A percentile compares a stretch with the other conserved stretches of the same genome.
Conservation (phyloP, 1,140 invertebrate species). For the Sycophaga agraensis region DNA sequence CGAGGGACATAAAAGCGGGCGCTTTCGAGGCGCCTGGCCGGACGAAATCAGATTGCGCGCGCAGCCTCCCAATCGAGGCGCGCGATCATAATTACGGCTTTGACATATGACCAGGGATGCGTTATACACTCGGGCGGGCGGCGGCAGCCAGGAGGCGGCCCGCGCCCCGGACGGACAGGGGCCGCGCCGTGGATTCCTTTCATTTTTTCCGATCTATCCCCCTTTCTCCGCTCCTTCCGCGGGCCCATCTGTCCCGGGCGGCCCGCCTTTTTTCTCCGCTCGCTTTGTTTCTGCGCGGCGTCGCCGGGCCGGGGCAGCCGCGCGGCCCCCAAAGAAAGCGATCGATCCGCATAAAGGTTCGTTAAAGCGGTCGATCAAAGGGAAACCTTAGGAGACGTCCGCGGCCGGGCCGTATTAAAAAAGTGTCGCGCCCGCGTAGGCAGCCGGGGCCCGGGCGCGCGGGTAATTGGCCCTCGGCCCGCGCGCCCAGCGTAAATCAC, state of each 20-base stretch:
- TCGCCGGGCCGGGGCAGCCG: no score
- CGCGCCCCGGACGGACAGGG: background rate
- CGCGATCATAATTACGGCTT: conserved; percentile 25
- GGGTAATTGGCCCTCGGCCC: no score
- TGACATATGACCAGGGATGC: conserved; percentile 19
- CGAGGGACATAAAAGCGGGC: conserved; percentile 18
- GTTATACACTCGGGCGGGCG: background rate
- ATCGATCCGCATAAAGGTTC: background rate
- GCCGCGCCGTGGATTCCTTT: conserved; percentile 2
- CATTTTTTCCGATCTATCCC: conserved; percentile 9
- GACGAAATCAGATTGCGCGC: conserved; percentile 5
- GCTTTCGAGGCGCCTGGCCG: conserved; percentile 16
- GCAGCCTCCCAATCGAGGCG: background rate
- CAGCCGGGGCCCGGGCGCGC: no score
- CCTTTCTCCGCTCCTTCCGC: background rate
- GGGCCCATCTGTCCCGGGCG: background rate
- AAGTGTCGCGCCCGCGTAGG: no score
- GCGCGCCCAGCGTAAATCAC: no score
- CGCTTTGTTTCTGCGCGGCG: background rate
- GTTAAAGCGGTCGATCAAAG: background rate
- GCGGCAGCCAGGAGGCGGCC: no score
- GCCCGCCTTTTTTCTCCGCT: background rate
- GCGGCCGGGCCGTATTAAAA: no score
- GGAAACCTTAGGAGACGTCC: background rate
- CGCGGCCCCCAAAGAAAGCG: no score